phyloP scores from a whole-genome alignment of 1,140 invertebrate genomes.

The Drosophila pandora region DNA sequence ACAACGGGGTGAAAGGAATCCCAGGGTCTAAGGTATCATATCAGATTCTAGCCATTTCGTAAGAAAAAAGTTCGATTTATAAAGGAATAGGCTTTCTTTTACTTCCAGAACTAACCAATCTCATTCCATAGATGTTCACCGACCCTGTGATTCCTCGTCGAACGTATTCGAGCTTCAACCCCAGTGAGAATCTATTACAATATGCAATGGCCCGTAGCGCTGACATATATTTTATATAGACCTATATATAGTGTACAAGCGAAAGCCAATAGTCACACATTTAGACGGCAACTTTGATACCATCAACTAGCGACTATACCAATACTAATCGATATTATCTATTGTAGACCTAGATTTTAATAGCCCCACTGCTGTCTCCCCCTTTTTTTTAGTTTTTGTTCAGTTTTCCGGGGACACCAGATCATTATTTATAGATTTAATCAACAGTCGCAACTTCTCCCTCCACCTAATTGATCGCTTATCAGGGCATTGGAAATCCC shows the following conservation, averaged over 20 bases:
- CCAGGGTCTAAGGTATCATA: neutral
- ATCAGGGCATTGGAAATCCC: neutral
- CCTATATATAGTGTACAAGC: conserved; percentile 18
- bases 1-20: neutral
- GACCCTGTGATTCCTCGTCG: conserved; percentile 5
- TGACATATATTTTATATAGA: conserved; percentile 39
- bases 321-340: conserved; percentile 38
- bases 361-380: neutral
- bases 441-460: neutral
- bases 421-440: neutral
- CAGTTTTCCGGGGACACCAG: neutral
- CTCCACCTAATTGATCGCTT: neutral
- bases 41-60: neutral
- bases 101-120: neutral
- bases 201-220: conserved; percentile 31
- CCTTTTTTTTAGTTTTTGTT: neutral
- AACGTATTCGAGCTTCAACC: conserved; percentile 1
- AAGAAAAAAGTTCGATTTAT: neutral
- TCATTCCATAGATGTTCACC: neutral
- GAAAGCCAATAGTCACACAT: conserved; percentile 16
- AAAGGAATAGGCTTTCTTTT: neutral
- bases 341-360: conserved; percentile 5
- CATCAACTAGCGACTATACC: conserved; percentile 14
- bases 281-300: conserved; percentile 21
- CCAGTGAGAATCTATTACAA: conserved; percentile 13